These are phyloP conservation scores for Phyllostomus hastatus DNA, from an alignment of 2,113 vertebrate genomes.

Conservation along the genomic window DNA sequence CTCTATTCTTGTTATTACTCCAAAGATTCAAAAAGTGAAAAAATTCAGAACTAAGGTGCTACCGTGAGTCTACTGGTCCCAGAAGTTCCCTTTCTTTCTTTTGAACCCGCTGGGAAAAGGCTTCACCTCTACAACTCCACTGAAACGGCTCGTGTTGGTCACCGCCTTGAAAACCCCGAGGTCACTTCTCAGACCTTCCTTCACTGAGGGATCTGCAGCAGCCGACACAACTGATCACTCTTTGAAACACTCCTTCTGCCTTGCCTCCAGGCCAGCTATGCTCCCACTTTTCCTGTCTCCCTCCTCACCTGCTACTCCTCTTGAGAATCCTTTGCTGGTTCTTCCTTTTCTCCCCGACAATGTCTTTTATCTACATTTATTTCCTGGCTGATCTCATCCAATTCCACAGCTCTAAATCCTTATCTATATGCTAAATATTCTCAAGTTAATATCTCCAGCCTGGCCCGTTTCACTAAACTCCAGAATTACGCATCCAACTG, in stretches of 20 bases:
- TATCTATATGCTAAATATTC: neutral
- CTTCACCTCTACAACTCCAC: neutral
- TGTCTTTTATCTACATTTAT: neutral
- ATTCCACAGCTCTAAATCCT: neutral
- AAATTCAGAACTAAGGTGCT: neutral
- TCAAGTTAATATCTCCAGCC: neutral
- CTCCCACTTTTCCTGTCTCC: neutral
- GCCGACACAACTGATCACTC: neutral
- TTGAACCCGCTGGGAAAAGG: no score
- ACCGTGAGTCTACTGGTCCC: neutral
- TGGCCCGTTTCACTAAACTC: neutral
- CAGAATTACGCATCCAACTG: neutral
- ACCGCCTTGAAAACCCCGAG: neutral
- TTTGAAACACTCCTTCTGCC: neutral
- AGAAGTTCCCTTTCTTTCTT: neutral
- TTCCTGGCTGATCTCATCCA: neutral
- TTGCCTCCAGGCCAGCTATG: neutral
- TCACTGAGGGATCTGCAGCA: no score
- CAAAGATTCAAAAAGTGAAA: neutral
- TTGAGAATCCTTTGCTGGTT: neutral
- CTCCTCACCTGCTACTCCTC: neutral
- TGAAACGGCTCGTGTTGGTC: neutral
- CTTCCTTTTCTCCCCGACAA: neutral
- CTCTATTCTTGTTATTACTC: neutral
- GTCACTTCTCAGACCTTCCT: neutral